phyloP scores from a whole-genome alignment of 2,797 vertebrate genomes.

The Anguilla anguilla region DNA sequence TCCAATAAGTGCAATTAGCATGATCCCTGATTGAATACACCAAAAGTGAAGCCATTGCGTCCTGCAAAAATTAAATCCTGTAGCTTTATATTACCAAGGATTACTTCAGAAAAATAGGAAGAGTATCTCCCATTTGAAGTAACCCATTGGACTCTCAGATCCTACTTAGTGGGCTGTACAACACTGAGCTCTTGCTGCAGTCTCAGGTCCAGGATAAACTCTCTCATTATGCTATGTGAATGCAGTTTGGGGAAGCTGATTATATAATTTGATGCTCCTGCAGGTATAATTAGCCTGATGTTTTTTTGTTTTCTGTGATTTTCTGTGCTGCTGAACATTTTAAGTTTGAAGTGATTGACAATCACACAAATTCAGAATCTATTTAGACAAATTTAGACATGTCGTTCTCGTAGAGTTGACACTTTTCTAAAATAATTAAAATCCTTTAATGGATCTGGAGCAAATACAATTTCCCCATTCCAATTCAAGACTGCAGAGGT shows the following conservation, averaged over 20 bases:
- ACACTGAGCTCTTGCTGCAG: not conserved
- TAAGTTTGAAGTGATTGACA: not conserved
- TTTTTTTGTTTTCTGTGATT: conserved; percentile 11
- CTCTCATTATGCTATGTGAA: conserved; percentile 19
- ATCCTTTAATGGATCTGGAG: not conserved
- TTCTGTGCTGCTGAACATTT: not conserved
- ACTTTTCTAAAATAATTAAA: not conserved
- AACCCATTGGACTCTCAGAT: too few species aligned
- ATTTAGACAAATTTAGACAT: too few species aligned
- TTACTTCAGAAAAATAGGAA: not conserved
- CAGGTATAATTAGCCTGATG: conserved; percentile 17
- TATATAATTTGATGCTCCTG: conserved; percentile 24
- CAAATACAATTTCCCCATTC: not conserved
- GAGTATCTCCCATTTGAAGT: not conserved
- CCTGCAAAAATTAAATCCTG: not conserved
- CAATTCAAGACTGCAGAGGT: not conserved
- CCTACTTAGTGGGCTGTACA: not conserved
- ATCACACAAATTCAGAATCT: not conserved
- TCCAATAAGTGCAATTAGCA: not conserved
- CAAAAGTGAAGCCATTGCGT: not conserved
- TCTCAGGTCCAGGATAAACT: conserved; percentile 18
- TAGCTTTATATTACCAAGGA: not conserved
- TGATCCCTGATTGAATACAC: not conserved
- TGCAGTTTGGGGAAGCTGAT: conserved; percentile 21
- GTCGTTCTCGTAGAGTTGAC: not conserved